Conservation (phyloP, 2,888 invertebrate species). For the Melanophora roralis region DNA sequence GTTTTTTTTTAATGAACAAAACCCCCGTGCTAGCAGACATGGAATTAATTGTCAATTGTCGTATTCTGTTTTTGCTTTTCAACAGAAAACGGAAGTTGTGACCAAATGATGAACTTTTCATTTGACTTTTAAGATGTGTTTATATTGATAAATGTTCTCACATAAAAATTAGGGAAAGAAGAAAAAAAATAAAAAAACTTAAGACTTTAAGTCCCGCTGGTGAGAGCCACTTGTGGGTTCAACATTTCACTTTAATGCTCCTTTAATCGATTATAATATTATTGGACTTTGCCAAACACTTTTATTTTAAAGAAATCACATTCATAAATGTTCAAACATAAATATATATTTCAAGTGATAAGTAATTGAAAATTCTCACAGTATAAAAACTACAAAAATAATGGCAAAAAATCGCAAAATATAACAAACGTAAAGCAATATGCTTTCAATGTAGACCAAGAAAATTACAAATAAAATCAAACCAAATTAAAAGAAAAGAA, state of each 20-base stretch:
- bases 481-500: constrained; percentile 3
- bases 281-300: constrained; percentile 12
- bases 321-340: too few species aligned
- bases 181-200: neutral
- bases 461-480: constrained; percentile 9
- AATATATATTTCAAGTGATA: constrained; percentile 49
- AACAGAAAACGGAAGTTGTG: constrained; percentile 68
- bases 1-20: constrained; percentile 6
- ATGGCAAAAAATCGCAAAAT: neutral
- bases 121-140: constrained; percentile 55
- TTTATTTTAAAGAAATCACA: constrained; percentile 20
- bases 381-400: constrained; percentile 26
- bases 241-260: constrained; percentile 57
- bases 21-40: constrained; percentile 18
- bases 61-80: constrained; percentile 8
- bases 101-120: constrained; percentile 71
- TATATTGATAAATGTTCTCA: constrained; percentile 55
- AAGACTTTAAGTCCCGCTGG: constrained; percentile 69
- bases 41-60: constrained; percentile 71
- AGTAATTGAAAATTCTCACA: constrained; percentile 60
- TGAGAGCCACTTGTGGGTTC: constrained; percentile 74
- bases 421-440: constrained; percentile 19
- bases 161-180: constrained; percentile 40
- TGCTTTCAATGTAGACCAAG: constrained; percentile 36
- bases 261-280: constrained; percentile 43